A percentile compares a stretch with the other conserved stretches of the same genome.
Evolutionary conservation across 2,888 invertebrate species (phyloP).

Genomic region (Leptinotarsa juncta): DNA sequence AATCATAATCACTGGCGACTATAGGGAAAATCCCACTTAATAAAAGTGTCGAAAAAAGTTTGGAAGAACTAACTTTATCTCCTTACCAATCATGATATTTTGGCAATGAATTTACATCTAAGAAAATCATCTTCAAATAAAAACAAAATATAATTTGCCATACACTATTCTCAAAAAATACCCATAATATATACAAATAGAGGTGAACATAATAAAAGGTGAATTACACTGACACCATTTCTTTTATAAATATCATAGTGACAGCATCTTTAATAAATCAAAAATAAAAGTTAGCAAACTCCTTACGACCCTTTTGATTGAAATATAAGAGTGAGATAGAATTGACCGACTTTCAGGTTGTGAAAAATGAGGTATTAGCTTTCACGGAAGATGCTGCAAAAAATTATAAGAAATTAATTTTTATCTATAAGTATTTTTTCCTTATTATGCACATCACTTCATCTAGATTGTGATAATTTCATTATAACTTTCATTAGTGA

Average conservation of each 20-base stretch:
- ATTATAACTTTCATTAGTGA: too few species aligned
- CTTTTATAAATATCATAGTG: conserved; percentile 19
- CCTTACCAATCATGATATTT: neutral
- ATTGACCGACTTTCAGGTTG: conserved; percentile 6
- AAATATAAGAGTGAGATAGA: conserved; percentile 1
- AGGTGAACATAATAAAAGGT: conserved; percentile 13
- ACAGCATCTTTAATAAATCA: neutral
- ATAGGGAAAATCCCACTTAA: neutral
- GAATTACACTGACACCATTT: conserved; percentile 14
- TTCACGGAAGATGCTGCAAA: neutral
- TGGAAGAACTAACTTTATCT: conserved; percentile 20
- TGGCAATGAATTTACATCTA: conserved; percentile 5
- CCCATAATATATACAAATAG: conserved; percentile 24
- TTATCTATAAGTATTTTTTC: too few species aligned
- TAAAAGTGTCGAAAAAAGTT: conserved; percentile 23
- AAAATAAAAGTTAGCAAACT: conserved; percentile 19
- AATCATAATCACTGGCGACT: conserved; percentile 7
- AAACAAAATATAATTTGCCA: conserved; percentile 22
- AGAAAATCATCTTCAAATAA: neutral
- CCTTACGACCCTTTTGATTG: conserved; percentile 9
- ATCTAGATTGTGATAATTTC: too few species aligned
- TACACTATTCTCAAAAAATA: conserved; percentile 13
- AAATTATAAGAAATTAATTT: neutral
- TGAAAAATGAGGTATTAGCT: neutral
- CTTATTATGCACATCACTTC: too few species aligned